Percentiles rank a stretch among this genome's conserved stretches.
Evolutionary conservation across 2,888 invertebrate species (phyloP).

Genomic region (Apomyelois bistriatella): DNA sequence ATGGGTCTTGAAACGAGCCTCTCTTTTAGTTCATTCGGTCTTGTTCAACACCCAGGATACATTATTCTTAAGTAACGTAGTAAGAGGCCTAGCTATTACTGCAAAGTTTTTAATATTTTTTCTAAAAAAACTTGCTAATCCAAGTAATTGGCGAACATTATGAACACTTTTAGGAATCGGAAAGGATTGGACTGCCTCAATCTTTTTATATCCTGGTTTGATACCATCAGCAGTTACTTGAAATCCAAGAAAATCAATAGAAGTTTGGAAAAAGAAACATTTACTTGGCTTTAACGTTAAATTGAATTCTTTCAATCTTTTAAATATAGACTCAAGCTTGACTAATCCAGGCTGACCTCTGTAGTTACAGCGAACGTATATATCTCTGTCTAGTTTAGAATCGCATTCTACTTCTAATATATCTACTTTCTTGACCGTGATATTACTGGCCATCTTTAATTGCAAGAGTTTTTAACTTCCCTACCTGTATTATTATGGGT

Average conservation of each 20-base stretch:
- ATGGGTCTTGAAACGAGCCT: not conserved
- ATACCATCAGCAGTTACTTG: not conserved
- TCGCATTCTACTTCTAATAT: no score
- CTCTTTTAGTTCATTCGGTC: not conserved
- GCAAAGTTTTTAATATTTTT: not conserved
- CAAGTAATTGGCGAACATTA: constrained; percentile 1
- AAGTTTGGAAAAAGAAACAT: not conserved
- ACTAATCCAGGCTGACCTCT: not conserved
- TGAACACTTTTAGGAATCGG: not conserved
- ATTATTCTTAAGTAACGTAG: not conserved
- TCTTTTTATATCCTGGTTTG: not conserved
- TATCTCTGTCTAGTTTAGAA: no score
- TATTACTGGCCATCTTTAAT: no score
- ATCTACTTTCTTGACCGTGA: not conserved
- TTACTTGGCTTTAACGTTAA: constrained; percentile 1
- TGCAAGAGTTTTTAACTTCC: not conserved
- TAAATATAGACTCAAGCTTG: not conserved
- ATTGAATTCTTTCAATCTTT: not conserved
- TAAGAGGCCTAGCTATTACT: not conserved
- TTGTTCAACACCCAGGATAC: constrained; percentile 2
- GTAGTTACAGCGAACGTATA: not conserved
- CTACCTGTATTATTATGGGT: not conserved
- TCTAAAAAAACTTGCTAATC: constrained; percentile 3
- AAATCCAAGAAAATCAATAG: constrained; percentile 3
- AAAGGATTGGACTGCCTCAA: not conserved